Conservation (phyloP, 2,113 vertebrate genomes). For the Verasper variegatus region DNA sequence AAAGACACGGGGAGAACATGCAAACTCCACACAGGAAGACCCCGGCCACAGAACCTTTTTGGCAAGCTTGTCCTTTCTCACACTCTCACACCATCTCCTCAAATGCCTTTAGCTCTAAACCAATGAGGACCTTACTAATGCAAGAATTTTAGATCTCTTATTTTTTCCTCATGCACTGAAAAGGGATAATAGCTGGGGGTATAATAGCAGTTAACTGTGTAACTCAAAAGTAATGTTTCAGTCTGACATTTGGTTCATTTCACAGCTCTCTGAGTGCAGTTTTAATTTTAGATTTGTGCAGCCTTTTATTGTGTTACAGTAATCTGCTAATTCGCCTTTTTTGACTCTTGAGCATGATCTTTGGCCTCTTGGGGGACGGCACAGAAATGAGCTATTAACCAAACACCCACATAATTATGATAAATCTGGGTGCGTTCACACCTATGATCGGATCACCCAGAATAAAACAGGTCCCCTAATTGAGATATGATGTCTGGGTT, state of each 20-base stretch:
- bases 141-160: slow-evolving; percentile 23
- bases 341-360: neutral
- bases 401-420: too few species aligned
- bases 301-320: neutral
- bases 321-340: neutral
- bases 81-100: neutral
- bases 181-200: slow-evolving; percentile 25
- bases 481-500: neutral
- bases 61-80: too few species aligned
- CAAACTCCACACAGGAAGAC: too few species aligned
- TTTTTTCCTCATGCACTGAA: neutral
- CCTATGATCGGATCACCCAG: too few species aligned
- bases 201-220: slow-evolving; percentile 29
- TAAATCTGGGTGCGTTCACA: too few species aligned
- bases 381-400: too few species aligned
- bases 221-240: slow-evolving; percentile 13
- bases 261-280: neutral
- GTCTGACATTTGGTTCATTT: slow-evolving; percentile 30
- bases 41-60: too few species aligned
- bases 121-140: slow-evolving; percentile 16
- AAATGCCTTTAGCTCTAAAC: slow-evolving; percentile 4
- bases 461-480: too few species aligned
- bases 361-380: neutral
- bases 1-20: too few species aligned
- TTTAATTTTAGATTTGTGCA: neutral